phyloP scores from a whole-genome alignment of 2,888 invertebrate species.

The Phrixothrix hirtus region DNA sequence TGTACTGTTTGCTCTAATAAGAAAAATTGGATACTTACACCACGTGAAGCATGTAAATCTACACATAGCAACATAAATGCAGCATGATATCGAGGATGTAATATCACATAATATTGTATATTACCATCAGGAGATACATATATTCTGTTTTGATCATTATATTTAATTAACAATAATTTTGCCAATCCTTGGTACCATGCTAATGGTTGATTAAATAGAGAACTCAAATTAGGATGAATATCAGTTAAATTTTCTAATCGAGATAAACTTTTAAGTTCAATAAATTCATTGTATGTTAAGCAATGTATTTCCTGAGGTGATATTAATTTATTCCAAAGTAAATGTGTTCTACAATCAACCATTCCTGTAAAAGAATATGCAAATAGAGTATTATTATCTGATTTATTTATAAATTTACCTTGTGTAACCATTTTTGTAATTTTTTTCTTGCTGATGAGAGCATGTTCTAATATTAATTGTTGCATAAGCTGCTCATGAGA shows the following conservation, averaged over 20 bases:
- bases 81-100: slow-evolving; percentile 66
- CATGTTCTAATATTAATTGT: slow-evolving; percentile 63
- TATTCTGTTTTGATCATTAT: slow-evolving; percentile 62
- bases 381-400: not conserved
- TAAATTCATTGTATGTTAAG: slow-evolving; percentile 65
- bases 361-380: slow-evolving; percentile 54
- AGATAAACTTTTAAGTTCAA: slow-evolving; percentile 65
- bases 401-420: too few relatives aligned
- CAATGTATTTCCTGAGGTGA: slow-evolving; percentile 54
- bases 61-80: slow-evolving; percentile 69
- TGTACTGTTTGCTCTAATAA: too few relatives aligned
- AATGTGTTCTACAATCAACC: slow-evolving; percentile 69
- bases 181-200: slow-evolving; percentile 68
- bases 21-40: slow-evolving; percentile 57
- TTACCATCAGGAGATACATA: slow-evolving; percentile 64
- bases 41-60: slow-evolving; percentile 61
- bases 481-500: slow-evolving; percentile 70
- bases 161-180: slow-evolving; percentile 63
- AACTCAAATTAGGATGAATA: slow-evolving; percentile 62
- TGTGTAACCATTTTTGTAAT: slow-evolving; percentile 65
- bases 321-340: slow-evolving; percentile 72
- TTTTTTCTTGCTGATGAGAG: slow-evolving; percentile 59
- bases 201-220: slow-evolving; percentile 64
- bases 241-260: slow-evolving; percentile 61
- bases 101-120: slow-evolving; percentile 64